A percentile compares a stretch with the other conserved stretches of the same genome.
Evolutionary conservation across 2,113 vertebrate genomes (phyloP).

Genomic region (Sinocyclocheilus grahami): DNA sequence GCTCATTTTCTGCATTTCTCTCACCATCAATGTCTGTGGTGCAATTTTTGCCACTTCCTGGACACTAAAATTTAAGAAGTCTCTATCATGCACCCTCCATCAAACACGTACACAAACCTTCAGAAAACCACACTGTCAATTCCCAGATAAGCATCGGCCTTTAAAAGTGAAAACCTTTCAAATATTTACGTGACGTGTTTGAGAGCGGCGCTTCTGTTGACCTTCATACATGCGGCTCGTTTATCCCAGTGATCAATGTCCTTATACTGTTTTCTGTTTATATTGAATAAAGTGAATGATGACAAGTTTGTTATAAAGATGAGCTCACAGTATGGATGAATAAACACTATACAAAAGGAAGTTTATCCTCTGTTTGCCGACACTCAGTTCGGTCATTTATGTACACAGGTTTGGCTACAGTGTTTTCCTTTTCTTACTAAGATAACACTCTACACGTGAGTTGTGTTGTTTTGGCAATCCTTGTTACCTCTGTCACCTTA

Average conservation of each 20-base stretch:
- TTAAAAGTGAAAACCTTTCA: constrained; percentile 12
- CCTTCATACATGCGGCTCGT: not conserved
- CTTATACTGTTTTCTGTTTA: constrained; percentile 11
- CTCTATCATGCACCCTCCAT: not conserved
- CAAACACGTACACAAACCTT: constrained; percentile 4
- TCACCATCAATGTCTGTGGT: not conserved
- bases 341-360: constrained; percentile 18
- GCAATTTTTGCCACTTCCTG: not conserved
- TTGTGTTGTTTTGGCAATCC: constrained; percentile 5
- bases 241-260: constrained; percentile 40
- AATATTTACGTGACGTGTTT: constrained; percentile 27
- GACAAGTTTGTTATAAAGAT: constrained; percentile 14
- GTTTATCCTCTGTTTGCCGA: not conserved
- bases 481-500: not conserved
- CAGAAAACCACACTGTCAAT: not conserved
- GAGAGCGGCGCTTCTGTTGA: constrained; percentile 30
- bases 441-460: not conserved
- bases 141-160: not conserved
- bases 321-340: not conserved
- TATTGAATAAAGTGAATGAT: not conserved
- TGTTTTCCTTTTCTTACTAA: not conserved
- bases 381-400: not conserved
- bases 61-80: not conserved
- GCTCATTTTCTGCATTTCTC: not conserved
- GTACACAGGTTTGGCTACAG: too few species aligned